Evolutionary conservation across 2,113 vertebrate genomes (phyloP), one percentile per base, ranked within the genome.

Genomic region (Nymphicus hollandicus): DNA sequence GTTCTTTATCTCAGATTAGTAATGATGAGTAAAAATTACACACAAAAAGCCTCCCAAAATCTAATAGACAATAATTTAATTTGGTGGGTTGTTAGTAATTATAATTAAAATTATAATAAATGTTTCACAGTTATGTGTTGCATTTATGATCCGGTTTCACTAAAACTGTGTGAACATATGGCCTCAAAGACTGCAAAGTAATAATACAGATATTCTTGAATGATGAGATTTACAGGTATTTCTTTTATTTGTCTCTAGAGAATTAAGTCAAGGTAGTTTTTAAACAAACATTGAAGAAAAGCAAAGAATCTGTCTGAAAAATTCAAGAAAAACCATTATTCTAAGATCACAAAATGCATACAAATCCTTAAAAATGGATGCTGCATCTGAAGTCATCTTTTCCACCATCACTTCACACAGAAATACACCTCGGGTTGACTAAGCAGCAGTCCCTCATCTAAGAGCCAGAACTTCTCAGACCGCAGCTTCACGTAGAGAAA

Each of bases 11-110:
- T 14, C 20, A 56, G 18, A 56, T 53, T 47, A 58, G 19, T 50
- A 53, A 50, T 2, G 39, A 37, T 35, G 89, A 77, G 11, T 31
- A 9, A 14, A 77, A 89, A 50, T 25, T 5, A 77, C 23, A 77
- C 68, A 81, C 5, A 41, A 73, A 81, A 84, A 60, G 9, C 17
- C 8, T 72, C 13, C 5, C 43, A 64, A 41, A 25, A 50, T 5
- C 17, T 15, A 79, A 65, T 1, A 63, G 4, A 39, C 15, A 49
- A 49, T 9, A 35, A 41, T 70, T 15, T 56, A 43, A 85, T 65
- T 63, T 52, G 8, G 5, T 14, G 2, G 5, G 0, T 0, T 43
- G 11, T 35, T 33, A 44, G 52, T 52, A 2, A 61, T 74, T 66
- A 20, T 15, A 53, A 90, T 8, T 71, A 41, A 87, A 81, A 63